phyloP scores from a whole-genome alignment of 2,888 invertebrate genomes.

The Linnaemya vulpina region DNA sequence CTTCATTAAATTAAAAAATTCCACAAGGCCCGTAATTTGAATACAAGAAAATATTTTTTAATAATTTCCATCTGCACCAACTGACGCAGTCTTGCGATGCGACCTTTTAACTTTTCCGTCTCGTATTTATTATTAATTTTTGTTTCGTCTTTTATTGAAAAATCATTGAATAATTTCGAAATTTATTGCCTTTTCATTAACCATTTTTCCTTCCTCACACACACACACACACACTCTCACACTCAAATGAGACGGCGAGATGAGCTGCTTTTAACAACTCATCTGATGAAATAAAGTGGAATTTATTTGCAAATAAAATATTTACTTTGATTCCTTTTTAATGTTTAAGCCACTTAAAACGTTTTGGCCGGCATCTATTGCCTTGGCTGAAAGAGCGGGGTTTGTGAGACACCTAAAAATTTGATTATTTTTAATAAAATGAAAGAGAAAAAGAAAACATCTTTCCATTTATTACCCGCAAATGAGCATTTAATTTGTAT shows the following conservation, averaged over 20 bases:
- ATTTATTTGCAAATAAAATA: conserved; percentile 47
- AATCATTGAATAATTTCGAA: conserved; percentile 22
- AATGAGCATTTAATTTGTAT: conserved; percentile 70
- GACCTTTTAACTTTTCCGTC: background rate
- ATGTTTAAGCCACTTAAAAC: background rate
- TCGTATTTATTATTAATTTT: too few relatives aligned
- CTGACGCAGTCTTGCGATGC: background rate
- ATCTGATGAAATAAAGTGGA: conserved; percentile 35
- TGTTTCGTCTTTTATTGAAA: background rate
- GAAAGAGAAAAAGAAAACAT: conserved; percentile 30
- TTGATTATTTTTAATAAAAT: conserved; percentile 53
- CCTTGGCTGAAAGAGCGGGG: background rate
- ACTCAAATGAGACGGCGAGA: background rate
- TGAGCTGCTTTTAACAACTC: background rate
- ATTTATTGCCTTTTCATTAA: conserved; percentile 32
- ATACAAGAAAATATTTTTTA: background rate
- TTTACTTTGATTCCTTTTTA: conserved; percentile 16
- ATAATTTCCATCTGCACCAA: background rate
- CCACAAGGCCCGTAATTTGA: background rate
- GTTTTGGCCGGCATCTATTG: background rate
- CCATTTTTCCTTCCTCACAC: conserved; percentile 8
- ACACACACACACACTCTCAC: too few relatives aligned
- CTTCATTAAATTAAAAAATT: background rate
- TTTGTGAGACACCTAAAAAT: background rate
- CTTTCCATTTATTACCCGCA: conserved; percentile 66